These are phyloP conservation scores for Montipora cactus DNA, from an alignment of 64 coral and sea anemone species.

Conservation along the genomic window DNA sequence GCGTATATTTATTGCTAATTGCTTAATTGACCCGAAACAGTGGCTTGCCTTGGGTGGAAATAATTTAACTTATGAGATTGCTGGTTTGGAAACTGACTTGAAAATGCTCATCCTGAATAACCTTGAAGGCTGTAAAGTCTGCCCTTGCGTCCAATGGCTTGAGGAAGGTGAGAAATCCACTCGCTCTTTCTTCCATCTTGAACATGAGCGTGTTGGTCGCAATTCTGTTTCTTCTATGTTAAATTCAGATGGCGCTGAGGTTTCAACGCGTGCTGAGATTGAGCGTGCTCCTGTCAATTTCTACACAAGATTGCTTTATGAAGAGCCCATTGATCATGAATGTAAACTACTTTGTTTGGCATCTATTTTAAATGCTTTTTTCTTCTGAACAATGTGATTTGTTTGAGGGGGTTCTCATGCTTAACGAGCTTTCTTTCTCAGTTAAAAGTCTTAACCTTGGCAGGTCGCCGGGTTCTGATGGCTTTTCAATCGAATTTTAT, in stretches of 20 bases:
- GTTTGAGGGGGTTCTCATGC: conserved; percentile 7
- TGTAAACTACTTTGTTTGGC: background rate
- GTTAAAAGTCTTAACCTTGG: background rate
- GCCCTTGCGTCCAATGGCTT: conserved; percentile 10
- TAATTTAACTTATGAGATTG: background rate
- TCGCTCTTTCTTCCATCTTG: conserved; percentile 6
- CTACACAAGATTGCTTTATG: conserved; percentile 2
- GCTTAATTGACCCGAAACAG: background rate
- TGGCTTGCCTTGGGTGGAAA: background rate
- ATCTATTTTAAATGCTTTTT: background rate
- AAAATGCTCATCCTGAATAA: too few relatives aligned
- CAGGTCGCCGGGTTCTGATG: conserved; percentile 23
- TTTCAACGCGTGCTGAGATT: background rate
- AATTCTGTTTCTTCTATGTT: background rate
- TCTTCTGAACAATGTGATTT: background rate
- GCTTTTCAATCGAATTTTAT: conserved; percentile 64
- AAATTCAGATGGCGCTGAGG: background rate
- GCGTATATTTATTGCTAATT: too few relatives aligned
- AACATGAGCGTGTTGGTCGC: background rate
- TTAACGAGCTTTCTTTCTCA: background rate
- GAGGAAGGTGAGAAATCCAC: conserved; percentile 66
- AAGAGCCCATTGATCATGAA: background rate
- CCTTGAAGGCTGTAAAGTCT: too few relatives aligned
- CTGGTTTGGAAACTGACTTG: background rate
- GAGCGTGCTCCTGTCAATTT: background rate